phyloP scores from a whole-genome alignment of 2,113 vertebrate species.

The Myotis davidii region DNA sequence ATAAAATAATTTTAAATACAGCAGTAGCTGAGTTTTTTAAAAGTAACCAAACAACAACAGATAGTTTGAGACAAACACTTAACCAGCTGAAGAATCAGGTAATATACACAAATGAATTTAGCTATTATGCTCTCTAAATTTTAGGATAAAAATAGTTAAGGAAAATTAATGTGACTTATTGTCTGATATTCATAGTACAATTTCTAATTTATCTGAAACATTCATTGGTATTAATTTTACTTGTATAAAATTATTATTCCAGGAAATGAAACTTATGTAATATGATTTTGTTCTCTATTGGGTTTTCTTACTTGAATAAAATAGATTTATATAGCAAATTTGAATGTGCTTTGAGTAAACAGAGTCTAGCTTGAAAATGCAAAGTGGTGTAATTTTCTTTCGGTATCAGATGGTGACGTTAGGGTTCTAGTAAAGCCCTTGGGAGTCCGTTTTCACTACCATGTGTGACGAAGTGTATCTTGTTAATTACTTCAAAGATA shows the following conservation, averaged over 20 bases:
- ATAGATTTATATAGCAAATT: background rate
- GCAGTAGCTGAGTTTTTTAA: conserved; percentile 96
- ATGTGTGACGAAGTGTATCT: background rate
- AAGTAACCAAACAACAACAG: conserved; percentile 94
- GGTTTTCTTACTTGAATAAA: conserved; percentile 20
- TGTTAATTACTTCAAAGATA: background rate
- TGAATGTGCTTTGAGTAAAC: background rate
- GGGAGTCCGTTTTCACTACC: background rate
- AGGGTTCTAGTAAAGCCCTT: background rate
- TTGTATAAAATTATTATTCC: conserved; percentile 35
- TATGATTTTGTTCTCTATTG: background rate
- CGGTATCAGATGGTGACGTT: background rate
- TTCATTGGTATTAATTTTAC: conserved; percentile 47
- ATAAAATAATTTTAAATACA: conserved; percentile 97
- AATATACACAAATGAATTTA: conserved; percentile 71
- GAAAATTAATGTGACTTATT: conserved; percentile 50
- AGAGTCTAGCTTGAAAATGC: background rate
- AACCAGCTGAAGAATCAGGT: conserved; percentile 96
- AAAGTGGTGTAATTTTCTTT: background rate
- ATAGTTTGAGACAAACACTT: conserved; percentile 93
- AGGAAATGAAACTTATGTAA: background rate
- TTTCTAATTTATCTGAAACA: conserved; percentile 27
- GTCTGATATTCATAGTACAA: background rate
- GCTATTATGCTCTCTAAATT: conserved; percentile 38
- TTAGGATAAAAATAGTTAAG: conserved; percentile 47